Evolutionary conservation across 2,888 invertebrate species (phyloP).

Genomic region (Cryptosula pallasiana): DNA sequence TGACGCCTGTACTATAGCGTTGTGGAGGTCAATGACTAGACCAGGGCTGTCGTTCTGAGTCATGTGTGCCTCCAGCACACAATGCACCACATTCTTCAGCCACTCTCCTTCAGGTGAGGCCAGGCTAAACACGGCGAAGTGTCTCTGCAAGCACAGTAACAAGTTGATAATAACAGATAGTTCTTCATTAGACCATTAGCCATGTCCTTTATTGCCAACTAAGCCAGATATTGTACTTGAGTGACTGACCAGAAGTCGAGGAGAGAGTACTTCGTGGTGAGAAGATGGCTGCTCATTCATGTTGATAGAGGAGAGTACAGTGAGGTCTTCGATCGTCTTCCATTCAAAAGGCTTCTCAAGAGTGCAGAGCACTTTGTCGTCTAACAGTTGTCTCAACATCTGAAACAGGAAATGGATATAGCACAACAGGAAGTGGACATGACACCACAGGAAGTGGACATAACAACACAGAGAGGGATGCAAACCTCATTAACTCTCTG

Average conservation of each 20-base stretch:
- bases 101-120: constrained; percentile 44
- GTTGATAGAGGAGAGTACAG: constrained; percentile 45
- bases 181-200: too few species aligned
- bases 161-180: too few species aligned
- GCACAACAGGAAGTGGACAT: too few species aligned
- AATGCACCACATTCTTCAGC: constrained; percentile 44
- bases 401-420: too few species aligned
- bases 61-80: constrained; percentile 50
- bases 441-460: too few species aligned
- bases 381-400: constrained; percentile 47
- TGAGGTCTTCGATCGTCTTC: constrained; percentile 48
- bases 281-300: constrained; percentile 43
- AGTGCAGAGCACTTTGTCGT: constrained; percentile 47
- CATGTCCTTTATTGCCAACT: too few species aligned
- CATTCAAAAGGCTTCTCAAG: constrained; percentile 51
- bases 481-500: constrained; percentile 49
- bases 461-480: background rate
- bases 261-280: constrained; percentile 35
- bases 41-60: constrained; percentile 43
- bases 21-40: constrained; percentile 47
- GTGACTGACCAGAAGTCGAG: constrained; percentile 43
- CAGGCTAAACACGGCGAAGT: constrained; percentile 50
- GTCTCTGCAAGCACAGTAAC: too few species aligned
- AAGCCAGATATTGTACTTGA: too few species aligned
- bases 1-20: constrained; percentile 44